Base-by-base conservation (phyloP, 2,113 vertebrate species). In the Falco punctatus region DNA sequence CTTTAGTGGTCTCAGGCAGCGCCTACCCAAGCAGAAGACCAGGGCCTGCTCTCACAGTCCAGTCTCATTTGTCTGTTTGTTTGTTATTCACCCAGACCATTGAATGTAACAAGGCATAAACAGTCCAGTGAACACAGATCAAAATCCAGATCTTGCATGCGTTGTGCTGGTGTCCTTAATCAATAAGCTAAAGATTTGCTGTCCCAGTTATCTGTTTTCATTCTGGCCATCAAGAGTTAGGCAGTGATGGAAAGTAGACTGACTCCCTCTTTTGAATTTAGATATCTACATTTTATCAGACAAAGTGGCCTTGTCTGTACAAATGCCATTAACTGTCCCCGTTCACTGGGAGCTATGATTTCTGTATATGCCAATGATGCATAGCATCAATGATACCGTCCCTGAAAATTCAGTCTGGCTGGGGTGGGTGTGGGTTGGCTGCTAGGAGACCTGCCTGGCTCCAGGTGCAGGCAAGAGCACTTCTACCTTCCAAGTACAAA, bases 151-250 rank as follows among this genome's bases (percentile, higher is more conserved):
- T 61, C 87, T 66, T 1, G 2, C 74, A 72, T 0, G 1, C 58
- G 80, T 54, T 0, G 0, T 88, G 73, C 15, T 1, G 0, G 38
- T 38, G 48, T 69, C 54, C 40, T 94, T 87, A 93, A 90, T 97
- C 94, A 90, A 96, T 97, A 85, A 83, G 58, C 21, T 93, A 96
- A 97, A 92, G 93, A 96, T 96, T 94, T 94, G 66, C 92, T 94
- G 90, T 96, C 62, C 58, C 54, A 86, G 35, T 73, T 95, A 93
- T 21, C 88, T 80, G n/a, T 80, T 95, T 96, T 92, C 54, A 30
- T 93, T 92, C 85, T 91, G 71, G 44, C 40, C 85, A 82, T 66
- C 66, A 75, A 75, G 54, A 85, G 70, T 21, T 46, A 88, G 44
- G 66, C 58, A 88, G 74, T 77, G 87, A 96, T 80, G 74, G 90